Evolutionary conservation across 2,113 vertebrate species (phyloP), one percentile per base, ranked within the genome.

Genomic region (Passer montanus): DNA sequence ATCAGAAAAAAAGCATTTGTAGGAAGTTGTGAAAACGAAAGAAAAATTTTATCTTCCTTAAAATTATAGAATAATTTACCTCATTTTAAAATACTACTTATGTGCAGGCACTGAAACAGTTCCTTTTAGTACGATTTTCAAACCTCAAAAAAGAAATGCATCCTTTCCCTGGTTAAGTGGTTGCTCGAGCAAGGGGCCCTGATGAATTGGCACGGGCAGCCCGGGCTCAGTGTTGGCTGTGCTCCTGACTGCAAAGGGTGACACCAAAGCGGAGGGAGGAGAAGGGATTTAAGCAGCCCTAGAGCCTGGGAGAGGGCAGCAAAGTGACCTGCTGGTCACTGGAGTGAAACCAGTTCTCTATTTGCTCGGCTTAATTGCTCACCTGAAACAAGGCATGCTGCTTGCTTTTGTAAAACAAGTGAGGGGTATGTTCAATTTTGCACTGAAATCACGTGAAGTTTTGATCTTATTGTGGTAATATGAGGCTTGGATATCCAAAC

Each of bases 131-230:
- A 66, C 11, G 13, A 35, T 62, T 92, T 87, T 30, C 69, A 68
- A 85, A 62, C 6, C 28, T 53, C 10, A 18, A 17, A 75, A 81
- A 52, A 56, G 18, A 80, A 84, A 85, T 6, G 41, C 31, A 70
- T 69, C 59, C 33, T 69, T 76, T 53, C n/a, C n/a, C 22, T 24
- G 41, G 7, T 30, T 50, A 47, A 66, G 35, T 22, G 23, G 44
- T 52, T 68, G 62, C 9, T 77, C 37, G 74, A 85, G 59, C 49
- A 49, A 88, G 37, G 31, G 10, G n/a, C 49, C 35, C 68, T 83
- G 53, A 69, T 0, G 0, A 35, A 60, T 3, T 37, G 70, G 27
- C 69, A 89, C 2, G 0, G 6, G 56, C 49, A 87, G 74, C 70
- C 20, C 22, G 13, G 22, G 56, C 35, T 84, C 44, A 33, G 46